A percentile compares a stretch with the other conserved stretches of the same genome.
phyloP scores from a whole-genome alignment of 2,113 vertebrate genomes.

The Polypterus senegalus region DNA sequence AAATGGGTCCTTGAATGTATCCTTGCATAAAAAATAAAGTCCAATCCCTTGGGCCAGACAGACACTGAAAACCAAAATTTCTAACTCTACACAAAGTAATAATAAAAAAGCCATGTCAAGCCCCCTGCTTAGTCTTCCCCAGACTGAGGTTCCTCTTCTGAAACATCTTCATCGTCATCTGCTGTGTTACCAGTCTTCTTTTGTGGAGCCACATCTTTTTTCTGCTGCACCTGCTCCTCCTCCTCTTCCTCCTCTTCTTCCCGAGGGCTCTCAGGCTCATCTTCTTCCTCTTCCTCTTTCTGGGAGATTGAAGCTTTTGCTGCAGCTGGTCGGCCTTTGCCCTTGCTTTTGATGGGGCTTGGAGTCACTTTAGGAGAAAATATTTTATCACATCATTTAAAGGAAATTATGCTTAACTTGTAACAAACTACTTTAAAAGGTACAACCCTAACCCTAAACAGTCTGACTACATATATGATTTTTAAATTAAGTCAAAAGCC shows the following conservation, averaged over 20 bases:
- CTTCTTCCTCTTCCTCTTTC: slow-evolving; percentile 78
- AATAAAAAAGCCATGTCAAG: slow-evolving; percentile 15
- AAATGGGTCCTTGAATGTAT: slow-evolving; percentile 4
- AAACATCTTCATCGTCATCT: slow-evolving; percentile 69
- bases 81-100: background rate
- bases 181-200: slow-evolving; percentile 68
- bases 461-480: too few species aligned
- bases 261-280: slow-evolving; percentile 65
- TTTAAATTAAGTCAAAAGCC: too few species aligned
- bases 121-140: slow-evolving; percentile 80
- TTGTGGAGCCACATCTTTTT: slow-evolving; percentile 65
- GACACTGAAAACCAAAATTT: slow-evolving; percentile 22
- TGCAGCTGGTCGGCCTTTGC: slow-evolving; percentile 83
- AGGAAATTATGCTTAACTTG: too few species aligned
- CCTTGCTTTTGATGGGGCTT: slow-evolving; percentile 94
- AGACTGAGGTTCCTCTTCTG: slow-evolving; percentile 89
- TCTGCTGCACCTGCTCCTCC: slow-evolving; percentile 64
- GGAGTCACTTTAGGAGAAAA: slow-evolving; percentile 64
- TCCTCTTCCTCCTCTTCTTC: slow-evolving; percentile 60
- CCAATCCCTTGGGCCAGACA: slow-evolving; percentile 55
- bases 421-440: too few species aligned
- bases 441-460: too few species aligned
- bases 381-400: too few species aligned
- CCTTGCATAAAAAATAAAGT: slow-evolving; percentile 28
- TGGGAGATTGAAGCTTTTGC: slow-evolving; percentile 90